Evolutionary conservation across 2,113 vertebrate species (phyloP).

Genomic region (Glaucomys volans): DNA sequence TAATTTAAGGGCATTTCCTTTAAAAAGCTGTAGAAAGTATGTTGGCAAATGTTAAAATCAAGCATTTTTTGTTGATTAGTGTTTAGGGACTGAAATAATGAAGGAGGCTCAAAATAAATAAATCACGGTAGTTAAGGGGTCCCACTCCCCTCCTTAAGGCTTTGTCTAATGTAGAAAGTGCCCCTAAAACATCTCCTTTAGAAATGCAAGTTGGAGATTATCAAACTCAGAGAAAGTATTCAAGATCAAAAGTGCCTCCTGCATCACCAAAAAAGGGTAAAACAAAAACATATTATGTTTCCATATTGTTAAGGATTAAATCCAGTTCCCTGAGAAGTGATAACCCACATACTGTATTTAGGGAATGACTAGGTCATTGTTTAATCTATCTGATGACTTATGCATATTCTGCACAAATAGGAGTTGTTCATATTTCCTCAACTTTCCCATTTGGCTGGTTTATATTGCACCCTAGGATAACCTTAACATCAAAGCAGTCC

Average conservation of each 20-base stretch:
- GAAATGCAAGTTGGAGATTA: not conserved
- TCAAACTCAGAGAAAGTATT: not conserved
- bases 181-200: not conserved
- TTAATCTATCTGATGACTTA: not conserved
- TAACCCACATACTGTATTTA: not conserved
- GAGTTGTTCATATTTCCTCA: not conserved
- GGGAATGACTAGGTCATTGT: not conserved
- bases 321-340: not conserved
- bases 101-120: slow-evolving; percentile 59
- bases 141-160: not conserved
- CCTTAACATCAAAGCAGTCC: not conserved
- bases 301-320: not conserved
- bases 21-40: slow-evolving; percentile 2
- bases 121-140: slow-evolving; percentile 17
- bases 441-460: not conserved
- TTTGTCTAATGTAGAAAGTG: slow-evolving; percentile 8
- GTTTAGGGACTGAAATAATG: slow-evolving; percentile 30
- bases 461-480: not conserved
- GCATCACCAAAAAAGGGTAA: not conserved
- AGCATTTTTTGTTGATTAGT: slow-evolving; percentile 55
- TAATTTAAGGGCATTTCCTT: not conserved
- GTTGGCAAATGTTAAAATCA: slow-evolving; percentile 59
- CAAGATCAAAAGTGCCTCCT: not conserved
- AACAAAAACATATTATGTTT: slow-evolving; percentile 20
- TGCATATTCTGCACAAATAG: not conserved